Conservation (phyloP, 2,888 invertebrate genomes). For the Nomada goodeniana region DNA sequence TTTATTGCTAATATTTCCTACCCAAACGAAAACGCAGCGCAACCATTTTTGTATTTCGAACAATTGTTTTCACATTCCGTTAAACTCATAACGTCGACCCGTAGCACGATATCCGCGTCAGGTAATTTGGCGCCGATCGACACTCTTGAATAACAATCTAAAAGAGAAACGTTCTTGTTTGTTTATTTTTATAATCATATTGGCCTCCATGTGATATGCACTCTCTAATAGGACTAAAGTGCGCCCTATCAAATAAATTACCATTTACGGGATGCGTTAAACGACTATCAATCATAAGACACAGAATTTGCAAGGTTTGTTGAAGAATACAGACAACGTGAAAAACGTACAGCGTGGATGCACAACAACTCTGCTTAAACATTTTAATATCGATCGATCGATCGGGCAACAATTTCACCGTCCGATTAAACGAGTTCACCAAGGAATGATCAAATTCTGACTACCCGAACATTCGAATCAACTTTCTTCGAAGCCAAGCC, state of each 20-base stretch:
- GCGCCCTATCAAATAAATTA: constrained; percentile 66
- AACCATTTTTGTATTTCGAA: constrained; percentile 83
- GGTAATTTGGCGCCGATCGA: constrained; percentile 85
- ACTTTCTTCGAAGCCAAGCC: too few relatives aligned
- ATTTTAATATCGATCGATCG: constrained; percentile 12
- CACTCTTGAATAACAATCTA: constrained; percentile 86
- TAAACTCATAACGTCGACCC: constrained; percentile 81
- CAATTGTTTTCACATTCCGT: constrained; percentile 85
- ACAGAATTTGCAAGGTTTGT: constrained; percentile 40
- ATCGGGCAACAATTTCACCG: not conserved
- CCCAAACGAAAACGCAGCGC: constrained; percentile 86
- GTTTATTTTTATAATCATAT: not conserved
- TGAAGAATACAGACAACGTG: constrained; percentile 32
- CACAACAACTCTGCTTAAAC: not conserved
- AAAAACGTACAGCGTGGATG: not conserved
- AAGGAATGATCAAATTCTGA: not conserved
- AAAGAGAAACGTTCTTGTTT: constrained; percentile 55
- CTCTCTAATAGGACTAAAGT: too few relatives aligned
- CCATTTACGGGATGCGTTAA: constrained; percentile 84
- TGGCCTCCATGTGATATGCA: too few relatives aligned
- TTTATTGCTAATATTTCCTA: constrained; percentile 74
- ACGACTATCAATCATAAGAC: constrained; percentile 84
- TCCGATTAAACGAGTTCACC: not conserved
- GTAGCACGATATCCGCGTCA: constrained; percentile 82
- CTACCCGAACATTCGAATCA: not conserved